A percentile compares a stretch with the other conserved stretches of the same genome.
Conservation (phyloP, 2,888 invertebrate genomes). For the Pyrocoelia pectoralis region DNA sequence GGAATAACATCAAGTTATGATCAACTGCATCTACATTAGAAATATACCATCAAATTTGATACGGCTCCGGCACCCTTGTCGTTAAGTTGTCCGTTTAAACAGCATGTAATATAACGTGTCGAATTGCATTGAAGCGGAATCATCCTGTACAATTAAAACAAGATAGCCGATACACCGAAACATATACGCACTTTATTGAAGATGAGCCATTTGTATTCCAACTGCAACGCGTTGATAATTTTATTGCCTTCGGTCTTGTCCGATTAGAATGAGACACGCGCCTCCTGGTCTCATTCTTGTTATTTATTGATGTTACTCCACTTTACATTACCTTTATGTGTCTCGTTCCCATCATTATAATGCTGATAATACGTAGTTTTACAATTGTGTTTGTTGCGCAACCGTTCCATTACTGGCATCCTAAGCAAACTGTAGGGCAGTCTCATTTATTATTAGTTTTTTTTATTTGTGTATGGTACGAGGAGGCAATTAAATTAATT, state of each 20-base stretch:
- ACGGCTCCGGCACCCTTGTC: constrained; percentile 46
- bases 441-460: too few species aligned
- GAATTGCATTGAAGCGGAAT: constrained; percentile 39
- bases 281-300: constrained; percentile 50
- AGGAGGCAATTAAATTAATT: constrained; percentile 35
- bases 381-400: too few species aligned
- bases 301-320: constrained; percentile 48
- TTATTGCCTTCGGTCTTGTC: constrained; percentile 56
- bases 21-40: too few species aligned
- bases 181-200: constrained; percentile 46
- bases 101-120: constrained; percentile 46
- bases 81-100: constrained; percentile 48
- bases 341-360: constrained; percentile 52
- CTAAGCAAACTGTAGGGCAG: too few species aligned
- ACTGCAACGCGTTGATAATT: constrained; percentile 59
- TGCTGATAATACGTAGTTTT: too few species aligned
- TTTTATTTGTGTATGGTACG: too few species aligned
- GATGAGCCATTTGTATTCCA: constrained; percentile 59
- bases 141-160: constrained; percentile 33
- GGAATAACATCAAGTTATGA: too few species aligned
- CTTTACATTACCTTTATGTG: constrained; percentile 53
- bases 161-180: constrained; percentile 22
- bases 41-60: too few species aligned
- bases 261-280: constrained; percentile 58
- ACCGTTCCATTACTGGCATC: too few species aligned